Evolutionary conservation across 1,140 invertebrate genomes (phyloP).

Genomic region (Stenopsyche tienmushanensis): DNA sequence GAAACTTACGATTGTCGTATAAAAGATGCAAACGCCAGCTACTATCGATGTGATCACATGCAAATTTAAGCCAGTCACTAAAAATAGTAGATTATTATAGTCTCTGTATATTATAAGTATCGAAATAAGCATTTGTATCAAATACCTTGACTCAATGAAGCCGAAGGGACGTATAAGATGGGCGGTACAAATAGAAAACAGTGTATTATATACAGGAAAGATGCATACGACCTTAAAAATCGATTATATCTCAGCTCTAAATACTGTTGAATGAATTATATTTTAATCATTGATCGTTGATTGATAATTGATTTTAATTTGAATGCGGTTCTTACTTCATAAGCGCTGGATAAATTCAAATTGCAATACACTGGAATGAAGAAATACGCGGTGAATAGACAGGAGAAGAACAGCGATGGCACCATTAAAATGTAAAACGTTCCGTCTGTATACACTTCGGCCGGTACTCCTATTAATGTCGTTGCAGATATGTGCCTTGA

Average conservation of each 20-base stretch:
- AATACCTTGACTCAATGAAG: conserved; percentile 12
- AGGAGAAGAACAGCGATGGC: conserved; percentile 63
- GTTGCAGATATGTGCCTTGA: conserved; percentile 80
- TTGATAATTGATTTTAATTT: not conserved
- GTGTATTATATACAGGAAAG: conserved; percentile 43
- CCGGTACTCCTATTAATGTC: conserved; percentile 75
- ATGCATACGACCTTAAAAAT: conserved; percentile 64
- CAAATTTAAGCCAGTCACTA: conserved; percentile 50
- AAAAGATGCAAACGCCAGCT: conserved; percentile 71
- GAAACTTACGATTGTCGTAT: conserved; percentile 73
- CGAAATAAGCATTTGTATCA: not conserved
- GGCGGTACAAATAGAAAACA: conserved; percentile 15
- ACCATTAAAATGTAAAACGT: conserved; percentile 26
- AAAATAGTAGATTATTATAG: not conserved
- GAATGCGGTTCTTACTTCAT: conserved; percentile 66
- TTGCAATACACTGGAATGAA: conserved; percentile 80
- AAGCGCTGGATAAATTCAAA: conserved; percentile 78
- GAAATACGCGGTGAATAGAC: conserved; percentile 63
- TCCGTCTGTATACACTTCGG: conserved; percentile 81
- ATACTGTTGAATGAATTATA: conserved; percentile 60
- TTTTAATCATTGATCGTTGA: not conserved
- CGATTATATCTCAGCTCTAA: conserved; percentile 69
- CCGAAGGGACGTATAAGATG: conserved; percentile 9
- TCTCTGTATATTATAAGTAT: not conserved
- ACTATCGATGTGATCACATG: conserved; percentile 70